Percentiles rank a stretch among this genome's conserved stretches.
Conservation (phyloP, 2,113 vertebrate species). For the Myiozetetes cayanensis region DNA sequence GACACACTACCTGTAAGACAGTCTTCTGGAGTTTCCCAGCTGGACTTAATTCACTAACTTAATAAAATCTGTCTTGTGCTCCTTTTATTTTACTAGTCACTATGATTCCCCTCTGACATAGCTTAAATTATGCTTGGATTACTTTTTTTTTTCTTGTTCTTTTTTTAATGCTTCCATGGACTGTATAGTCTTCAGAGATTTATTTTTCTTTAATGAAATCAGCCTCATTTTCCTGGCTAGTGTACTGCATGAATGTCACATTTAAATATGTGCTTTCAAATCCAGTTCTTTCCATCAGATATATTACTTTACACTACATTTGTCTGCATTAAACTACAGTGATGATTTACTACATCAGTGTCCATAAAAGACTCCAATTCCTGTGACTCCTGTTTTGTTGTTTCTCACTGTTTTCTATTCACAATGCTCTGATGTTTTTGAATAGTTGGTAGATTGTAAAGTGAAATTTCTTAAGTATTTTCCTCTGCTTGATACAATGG, state of each 20-base stretch:
- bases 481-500: background rate
- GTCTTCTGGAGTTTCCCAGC: background rate
- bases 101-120: background rate
- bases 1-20: background rate
- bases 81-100: background rate
- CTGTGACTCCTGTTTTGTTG: background rate
- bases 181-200: background rate
- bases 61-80: background rate
- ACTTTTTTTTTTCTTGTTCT: background rate
- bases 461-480: background rate
- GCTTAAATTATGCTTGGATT: background rate
- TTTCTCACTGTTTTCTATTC: constrained; percentile 5
- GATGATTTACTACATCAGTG: constrained; percentile 46
- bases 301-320: constrained; percentile 15
- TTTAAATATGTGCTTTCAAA: constrained; percentile 22
- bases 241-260: background rate
- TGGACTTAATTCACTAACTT: background rate
- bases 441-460: background rate
- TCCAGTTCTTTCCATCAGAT: background rate
- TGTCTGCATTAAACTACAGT: constrained; percentile 5
- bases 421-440: background rate
- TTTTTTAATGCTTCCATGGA: background rate
- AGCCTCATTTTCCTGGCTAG: constrained; percentile 19
- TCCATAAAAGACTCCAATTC: background rate
- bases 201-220: constrained; percentile 50